Evolutionary conservation across 30 jellyfish, hydroid and myxozoan species (phyloP), one percentile per base, ranked within the genome.

Genomic region (Aurelia sp.): DNA sequence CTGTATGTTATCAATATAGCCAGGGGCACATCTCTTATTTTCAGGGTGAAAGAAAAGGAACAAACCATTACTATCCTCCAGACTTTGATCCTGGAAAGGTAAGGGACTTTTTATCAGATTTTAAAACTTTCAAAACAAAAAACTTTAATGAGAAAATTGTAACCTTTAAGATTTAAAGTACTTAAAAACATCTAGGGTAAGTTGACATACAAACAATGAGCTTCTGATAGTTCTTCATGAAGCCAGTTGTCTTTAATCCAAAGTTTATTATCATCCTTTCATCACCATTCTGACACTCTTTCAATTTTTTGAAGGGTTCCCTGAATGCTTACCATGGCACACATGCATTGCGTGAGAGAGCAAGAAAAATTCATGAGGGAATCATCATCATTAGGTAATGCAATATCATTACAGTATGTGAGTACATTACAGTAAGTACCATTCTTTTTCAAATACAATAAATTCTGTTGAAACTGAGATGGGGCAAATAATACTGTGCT

Each of bases 1-100:
- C 8, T 20, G 30, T 63, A 63, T 63, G 7, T 63, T 2, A 16
- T 12, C 6, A 11, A 5, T 13, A 12, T 63, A 20, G 18, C 30
- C 74, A 13, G 31, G 18, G 6, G 9, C 18, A 35, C 19, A 20
- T 63, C 67, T 15, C 57, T 13, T 31, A 33, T 89, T 79, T 81
- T 55, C n/a, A 96, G 99, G 98, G 98, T 81, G 99, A 96, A 78
- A 81, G 99, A 63, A 96, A 96, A 55, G 99, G 98, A n/a, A 96
- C 88, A 40, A 96, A 96, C 86, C 91, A 96, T 52, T 96, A 96
- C 69, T 96, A 96, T 67, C 99, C 99, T 2, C 99, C 99, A 31
- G 99, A 96, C 53, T 96, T 96, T 90, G 94, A 84, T 35, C 99
- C 99, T 8, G 90, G 96, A 30, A 90, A 85, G 98, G 99, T 96